Evolutionary conservation across 23 tunicate species (phyloP).

Genomic region (Corella eumyota): DNA sequence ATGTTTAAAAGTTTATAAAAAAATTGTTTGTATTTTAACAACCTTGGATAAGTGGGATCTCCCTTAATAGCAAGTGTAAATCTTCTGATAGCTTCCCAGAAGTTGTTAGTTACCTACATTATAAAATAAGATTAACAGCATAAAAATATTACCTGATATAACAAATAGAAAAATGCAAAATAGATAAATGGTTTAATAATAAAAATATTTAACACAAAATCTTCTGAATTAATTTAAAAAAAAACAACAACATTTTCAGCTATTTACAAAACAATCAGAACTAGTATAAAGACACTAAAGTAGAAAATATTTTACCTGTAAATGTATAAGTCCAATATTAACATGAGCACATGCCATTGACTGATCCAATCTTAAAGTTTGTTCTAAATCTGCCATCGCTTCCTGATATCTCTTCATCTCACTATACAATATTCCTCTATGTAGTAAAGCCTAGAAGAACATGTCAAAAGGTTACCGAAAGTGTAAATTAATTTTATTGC

Average conservation of each 20-base stretch:
- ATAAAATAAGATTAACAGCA: too few species aligned
- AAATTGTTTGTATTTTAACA: background rate
- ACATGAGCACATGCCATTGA: conserved; percentile 78
- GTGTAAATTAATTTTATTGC: too few species aligned
- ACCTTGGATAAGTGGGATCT: conserved; percentile 86
- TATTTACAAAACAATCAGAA: too few species aligned
- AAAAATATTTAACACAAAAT: too few species aligned
- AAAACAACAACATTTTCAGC: too few species aligned
- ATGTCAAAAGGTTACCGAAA: too few species aligned
- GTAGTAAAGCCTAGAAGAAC: conserved; percentile 75
- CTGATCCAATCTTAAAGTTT: conserved; percentile 68
- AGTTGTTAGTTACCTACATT: conserved; percentile 45
- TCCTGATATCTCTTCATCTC: conserved; percentile 61
- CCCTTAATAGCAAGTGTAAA: conserved; percentile 69
- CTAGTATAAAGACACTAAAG: too few species aligned
- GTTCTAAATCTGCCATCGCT: conserved; percentile 83
- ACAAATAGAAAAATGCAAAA: too few species aligned
- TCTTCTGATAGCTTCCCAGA: conserved; percentile 60
- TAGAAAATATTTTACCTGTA: too few species aligned
- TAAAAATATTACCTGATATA: too few species aligned
- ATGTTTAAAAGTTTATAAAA: conserved; percentile 1
- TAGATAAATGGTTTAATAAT: too few species aligned
- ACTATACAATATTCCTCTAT: conserved; percentile 79
- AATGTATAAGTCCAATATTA: conserved; percentile 65
- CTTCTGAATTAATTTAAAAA: too few species aligned